These are phyloP conservation scores for Cnemophilus loriae DNA, from an alignment of 2,113 vertebrate genomes.

Conservation along the genomic window DNA sequence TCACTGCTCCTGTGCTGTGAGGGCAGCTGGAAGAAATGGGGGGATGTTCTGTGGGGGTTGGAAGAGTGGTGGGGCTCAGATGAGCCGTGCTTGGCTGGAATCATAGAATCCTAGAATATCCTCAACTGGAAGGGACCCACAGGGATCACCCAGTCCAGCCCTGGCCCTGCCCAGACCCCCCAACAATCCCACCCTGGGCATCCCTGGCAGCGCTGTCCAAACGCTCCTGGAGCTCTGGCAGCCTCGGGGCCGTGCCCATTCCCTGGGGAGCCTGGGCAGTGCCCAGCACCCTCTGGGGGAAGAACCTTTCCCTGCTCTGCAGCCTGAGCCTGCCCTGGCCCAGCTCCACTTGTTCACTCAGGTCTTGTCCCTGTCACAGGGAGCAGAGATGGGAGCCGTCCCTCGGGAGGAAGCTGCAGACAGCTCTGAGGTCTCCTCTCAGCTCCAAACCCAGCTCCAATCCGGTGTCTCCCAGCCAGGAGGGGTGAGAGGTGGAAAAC, in stretches of 20 bases:
- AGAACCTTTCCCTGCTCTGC: rapidly evolving
- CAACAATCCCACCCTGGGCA: background rate
- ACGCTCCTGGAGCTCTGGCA: background rate
- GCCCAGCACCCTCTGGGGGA: background rate
- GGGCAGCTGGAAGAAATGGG: background rate
- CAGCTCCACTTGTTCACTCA: rapidly evolving
- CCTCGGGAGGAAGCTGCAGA: background rate
- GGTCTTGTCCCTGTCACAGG: background rate
- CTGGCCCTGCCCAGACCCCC: rapidly evolving
- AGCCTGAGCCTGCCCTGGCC: rapidly evolving
- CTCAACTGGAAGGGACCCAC: background rate
- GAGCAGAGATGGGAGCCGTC: background rate
- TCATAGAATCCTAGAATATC: background rate
- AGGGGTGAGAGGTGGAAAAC: background rate
- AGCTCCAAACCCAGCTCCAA: background rate
- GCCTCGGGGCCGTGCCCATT: rapidly evolving
- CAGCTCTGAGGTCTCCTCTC: background rate
- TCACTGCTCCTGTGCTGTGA: rapidly evolving
- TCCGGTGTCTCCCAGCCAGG: background rate
- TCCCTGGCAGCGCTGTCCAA: background rate
- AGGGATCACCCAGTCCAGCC: rapidly evolving
- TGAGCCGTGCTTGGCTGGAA: background rate
- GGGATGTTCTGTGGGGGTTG: rapidly evolving
- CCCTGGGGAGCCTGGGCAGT: background rate
- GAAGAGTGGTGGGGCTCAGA: background rate